Evolutionary conservation across 1,140 invertebrate genomes (phyloP), one percentile per base, ranked within the genome.

Genomic region (Drosophila trapezifrons): DNA sequence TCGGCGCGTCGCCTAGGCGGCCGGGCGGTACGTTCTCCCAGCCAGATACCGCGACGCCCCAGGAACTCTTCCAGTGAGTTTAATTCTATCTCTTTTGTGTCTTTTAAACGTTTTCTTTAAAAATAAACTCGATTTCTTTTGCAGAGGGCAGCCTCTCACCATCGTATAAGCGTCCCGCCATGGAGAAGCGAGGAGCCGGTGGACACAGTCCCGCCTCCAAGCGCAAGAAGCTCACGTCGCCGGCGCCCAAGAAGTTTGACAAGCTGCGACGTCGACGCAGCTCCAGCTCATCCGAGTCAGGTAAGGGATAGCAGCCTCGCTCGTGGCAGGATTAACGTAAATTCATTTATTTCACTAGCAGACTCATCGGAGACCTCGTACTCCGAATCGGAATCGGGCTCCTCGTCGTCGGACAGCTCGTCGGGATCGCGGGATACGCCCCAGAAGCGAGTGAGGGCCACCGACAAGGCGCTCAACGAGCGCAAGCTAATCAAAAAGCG

Each of bases 351-450:
- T 17, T 25, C 38, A 1, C 1, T 42, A 25, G 0, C 15, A 85
- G 80, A 84, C 52, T 93, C 93, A 13, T 93, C 93, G n/a, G 93
- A 92, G 55, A 94, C 94, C 2, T 94, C 94, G 1, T 93, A 94
- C 78, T 94, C 93, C 1, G 93, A 92, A 25, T 87, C 83, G 13
- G 83, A 87, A 2, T 83, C 94, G 12, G 93, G 93, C 12, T 94
- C 93, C 0, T 94, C 94, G 5, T 93, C 94, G 64, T 94, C 93
- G 13, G 92, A 89, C 29, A 93, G 92, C 65, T 92, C 93, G 9
- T 92, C 92, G 18, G 92, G 90, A 6, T 92, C 92, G 1, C 91
- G 85, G 13, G 91, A 89, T 42, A 85, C 92, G 32, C 85, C 91
- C 27, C 80, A 92, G 46, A 89, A 92, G 77, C 73, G 92, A 17